Conservation (phyloP, 2,888 invertebrate species). For the Philonicus albiceps region DNA sequence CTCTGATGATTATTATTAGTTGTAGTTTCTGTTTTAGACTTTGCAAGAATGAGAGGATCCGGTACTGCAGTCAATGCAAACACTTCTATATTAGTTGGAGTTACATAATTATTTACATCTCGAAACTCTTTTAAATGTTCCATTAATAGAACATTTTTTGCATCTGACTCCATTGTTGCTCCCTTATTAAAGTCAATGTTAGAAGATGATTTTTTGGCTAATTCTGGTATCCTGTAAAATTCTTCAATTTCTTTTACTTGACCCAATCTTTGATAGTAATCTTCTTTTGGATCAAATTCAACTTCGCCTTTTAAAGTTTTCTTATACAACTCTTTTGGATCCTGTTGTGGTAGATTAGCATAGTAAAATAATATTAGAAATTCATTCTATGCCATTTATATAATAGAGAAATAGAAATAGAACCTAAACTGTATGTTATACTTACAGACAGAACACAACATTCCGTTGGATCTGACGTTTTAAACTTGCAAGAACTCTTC, state of each 20-base stretch:
- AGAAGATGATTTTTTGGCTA: conserved; percentile 25
- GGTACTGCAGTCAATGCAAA: not conserved
- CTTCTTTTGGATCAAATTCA: conserved; percentile 34
- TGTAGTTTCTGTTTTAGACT: not conserved
- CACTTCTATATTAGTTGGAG: conserved; percentile 36
- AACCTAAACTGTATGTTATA: not conserved
- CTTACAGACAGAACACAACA: conserved; percentile 24
- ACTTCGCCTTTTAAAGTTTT: conserved; percentile 14
- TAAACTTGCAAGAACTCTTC: conserved; percentile 28
- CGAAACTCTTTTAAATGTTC: conserved; percentile 45
- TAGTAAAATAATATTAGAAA: not conserved
- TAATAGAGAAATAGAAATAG: not conserved
- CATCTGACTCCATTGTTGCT: not conserved
- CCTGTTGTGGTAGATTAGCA: not conserved
- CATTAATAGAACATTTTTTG: conserved; percentile 42
- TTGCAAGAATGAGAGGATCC: conserved; percentile 28
- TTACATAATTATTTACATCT: conserved; percentile 31
- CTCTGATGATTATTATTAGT: not conserved
- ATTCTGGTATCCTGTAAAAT: conserved; percentile 35
- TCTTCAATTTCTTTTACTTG: conserved; percentile 40
- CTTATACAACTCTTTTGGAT: conserved; percentile 39
- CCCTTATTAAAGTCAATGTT: conserved; percentile 9
- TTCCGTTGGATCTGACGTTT: not conserved
- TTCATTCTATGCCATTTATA: not conserved
- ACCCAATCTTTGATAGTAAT: conserved; percentile 22